Base-by-base conservation (phyloP, 2,797 vertebrate species). In the Chelonia mydas region DNA sequence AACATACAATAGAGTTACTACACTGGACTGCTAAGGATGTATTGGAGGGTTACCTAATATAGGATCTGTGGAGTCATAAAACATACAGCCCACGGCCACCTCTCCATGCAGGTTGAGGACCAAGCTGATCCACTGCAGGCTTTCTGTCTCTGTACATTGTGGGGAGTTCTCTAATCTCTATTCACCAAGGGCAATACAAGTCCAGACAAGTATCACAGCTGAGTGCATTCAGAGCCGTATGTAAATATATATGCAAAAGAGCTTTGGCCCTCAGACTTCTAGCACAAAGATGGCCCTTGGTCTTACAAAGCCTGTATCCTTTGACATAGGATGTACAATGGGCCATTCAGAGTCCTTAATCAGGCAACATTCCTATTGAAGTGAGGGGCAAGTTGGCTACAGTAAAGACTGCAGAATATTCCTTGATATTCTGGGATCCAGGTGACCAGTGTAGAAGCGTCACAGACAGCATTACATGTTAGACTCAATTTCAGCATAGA, bases 161-260 rank as follows among this genome's bases (percentile, higher is more conserved):
- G 81, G 25, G 51, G 74, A 88, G 6, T 87, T 84, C 83, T 21
- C 77, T 89, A 57, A 6, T 49, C 37, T 2, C 95, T 72, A 3
- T 57, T 90, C 53, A 2, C 12, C 0, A 0, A 89, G 83, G 79
- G 81, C 47, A 84, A 49, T 2, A 53, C 90, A 95, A 96, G 91
- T 81, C 95, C 59, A 4, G 90, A 72, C 96, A 96, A 72, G 72
- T 49, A 86, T 4, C 68, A n/a, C 79, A 93, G 88, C 88, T 1
- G 5, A 87, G 87, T 25, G 90, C 96, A 87, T 95, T 83, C 88
- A n/a, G 93, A 95, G 91, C 84, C 74, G 76, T 94, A 85, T 93
- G 92, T 86, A 96, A 96, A 94, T 82, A 57, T 5, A 76, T 86
- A 95, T 81, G 93, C 16, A 90, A 95, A 95, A 15, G 21, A 92